A percentile compares a stretch with the other conserved stretches of the same genome.
phyloP scores from a whole-genome alignment of 1,140 invertebrate species.

The Glomeris maerens region DNA sequence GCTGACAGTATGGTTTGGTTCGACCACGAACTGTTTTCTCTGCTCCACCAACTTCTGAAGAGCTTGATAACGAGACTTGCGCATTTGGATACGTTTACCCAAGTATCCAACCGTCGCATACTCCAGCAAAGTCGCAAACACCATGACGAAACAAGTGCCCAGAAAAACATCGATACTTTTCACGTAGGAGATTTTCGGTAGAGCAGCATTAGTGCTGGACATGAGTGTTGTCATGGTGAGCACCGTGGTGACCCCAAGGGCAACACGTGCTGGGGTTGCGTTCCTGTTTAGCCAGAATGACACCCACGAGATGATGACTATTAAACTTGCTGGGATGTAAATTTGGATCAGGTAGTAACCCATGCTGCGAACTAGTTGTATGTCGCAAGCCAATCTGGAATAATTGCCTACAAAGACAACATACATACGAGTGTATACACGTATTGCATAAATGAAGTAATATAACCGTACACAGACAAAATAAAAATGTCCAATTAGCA shows the following conservation, averaged over 20 bases:
- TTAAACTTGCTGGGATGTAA: slow-evolving; percentile 95
- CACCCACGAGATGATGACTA: slow-evolving; percentile 98
- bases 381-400: slow-evolving; percentile 89
- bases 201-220: slow-evolving; percentile 73
- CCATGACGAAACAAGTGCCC: slow-evolving; percentile 96
- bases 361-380: slow-evolving; percentile 94
- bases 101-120: slow-evolving; percentile 90
- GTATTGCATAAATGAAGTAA: too few relatives aligned
- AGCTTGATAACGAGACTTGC: slow-evolving; percentile 72
- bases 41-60: slow-evolving; percentile 80
- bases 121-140: slow-evolving; percentile 85
- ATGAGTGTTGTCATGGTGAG: slow-evolving; percentile 41
- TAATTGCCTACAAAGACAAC: slow-evolving; percentile 99
- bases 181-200: slow-evolving; percentile 97
- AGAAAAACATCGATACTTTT: slow-evolving; percentile 97
- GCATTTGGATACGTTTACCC: slow-evolving; percentile 88
- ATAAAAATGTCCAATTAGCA: too few relatives aligned
- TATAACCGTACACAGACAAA: too few relatives aligned
- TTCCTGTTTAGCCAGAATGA: slow-evolving; percentile 90
- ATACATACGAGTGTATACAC: too few relatives aligned
- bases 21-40: slow-evolving; percentile 41
- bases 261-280: slow-evolving; percentile 72
- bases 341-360: slow-evolving; percentile 99
- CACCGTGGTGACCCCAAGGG: slow-evolving; percentile 39
- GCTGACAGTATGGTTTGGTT: neutral